Base-by-base conservation (phyloP, 1,140 invertebrate species). In the Eriosoma lanigerum region DNA sequence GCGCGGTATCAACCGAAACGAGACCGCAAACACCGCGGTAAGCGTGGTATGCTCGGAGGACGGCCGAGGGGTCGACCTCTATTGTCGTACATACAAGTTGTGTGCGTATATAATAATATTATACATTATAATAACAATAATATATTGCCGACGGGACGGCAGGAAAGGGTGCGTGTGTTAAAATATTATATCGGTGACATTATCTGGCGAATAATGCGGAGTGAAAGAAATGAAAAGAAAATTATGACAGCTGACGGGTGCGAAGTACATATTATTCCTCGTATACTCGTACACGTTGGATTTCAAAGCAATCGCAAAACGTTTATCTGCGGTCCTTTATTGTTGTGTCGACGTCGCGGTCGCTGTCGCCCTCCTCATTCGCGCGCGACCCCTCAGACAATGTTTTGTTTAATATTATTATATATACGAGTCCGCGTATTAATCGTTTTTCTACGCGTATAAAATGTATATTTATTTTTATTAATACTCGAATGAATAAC, bases 171-270 rank as follows among this genome's bases (percentile, higher is more conserved):
- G 56, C 24, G 75, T 62, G 75, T 62, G 32, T 38, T 38, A 38
- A 38, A 38, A 38, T 78, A 56, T 58, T 54, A 73, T 54, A 54
- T 54, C 73, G 50, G 54, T 76, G 73, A 76, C 52, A 44, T 56
- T 76, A 76, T 56, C 73, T 26, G 73, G 54, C n/a, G 15, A 21
- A 76, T 44, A 21, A 38, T 38, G 32, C 32, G 32, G 32, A 38
- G 32, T 8, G 32, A 64, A 17, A n/a, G 60, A 19, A 26, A 24
- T 13, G 9, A 78, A 68, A 68, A 46, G 13, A 68, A 46, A 68
- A 68, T 48, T 29, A 78, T 60, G 75, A 78, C 75, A 48, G 75
- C 75, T 60, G 56, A 78, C 38, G 44, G 75, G 32, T 48, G 54
- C 38, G 56, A 56, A 58, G n/a, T 19, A 17, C n/a, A 38, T 38